Evolutionary conservation across 1,140 invertebrate species (phyloP), one percentile per base, ranked within the genome.

Genomic region (Habropoda laboriosa): DNA sequence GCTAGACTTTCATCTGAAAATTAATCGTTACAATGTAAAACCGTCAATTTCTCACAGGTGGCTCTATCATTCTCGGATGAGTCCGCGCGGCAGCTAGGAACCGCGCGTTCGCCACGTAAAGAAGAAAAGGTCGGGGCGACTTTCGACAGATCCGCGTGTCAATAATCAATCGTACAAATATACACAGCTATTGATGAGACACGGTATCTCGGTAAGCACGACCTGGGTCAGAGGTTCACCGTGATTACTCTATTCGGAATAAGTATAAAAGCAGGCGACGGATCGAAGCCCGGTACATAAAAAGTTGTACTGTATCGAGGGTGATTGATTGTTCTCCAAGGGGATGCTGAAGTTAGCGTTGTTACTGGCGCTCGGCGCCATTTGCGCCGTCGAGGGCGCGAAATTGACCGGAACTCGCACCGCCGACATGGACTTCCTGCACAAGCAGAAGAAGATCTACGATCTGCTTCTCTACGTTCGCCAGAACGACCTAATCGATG

Each of bases 391-490:
- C 1, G 24, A 80, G 0, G 40, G 27, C n/a, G 32, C 12, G 13
- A 32, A 40, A 1, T 18, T 49, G 16, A 47, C 24, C 8, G 45
- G 58, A 10, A 78, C n/a, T 13, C 64, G 24, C n/a, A 83, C 74
- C 0, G 86, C 89, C 10, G 86, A 90, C 51, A 86, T 89, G 76
- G 87, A 90, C 0, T 90, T 87, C 38, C 88, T 95, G 10, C 79
- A 91, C 21, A 94, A 93, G 73, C 95, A 96, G 89, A 94, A 94
- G 75, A 93, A 94, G 51, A 91, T 96, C 18, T 93, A 95, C 64
- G 94, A 95, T 78, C 91, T 96, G 6, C 90, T 95, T 30, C 92
- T 95, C 82, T 94, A 95, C 82, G 88, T 95, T 0, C 93, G 94
- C 82, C 95, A 95, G 85, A 93, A 93, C 5, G 93, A 92, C 67